Conservation (phyloP, 2,113 vertebrate species). For the Apus apus region DNA sequence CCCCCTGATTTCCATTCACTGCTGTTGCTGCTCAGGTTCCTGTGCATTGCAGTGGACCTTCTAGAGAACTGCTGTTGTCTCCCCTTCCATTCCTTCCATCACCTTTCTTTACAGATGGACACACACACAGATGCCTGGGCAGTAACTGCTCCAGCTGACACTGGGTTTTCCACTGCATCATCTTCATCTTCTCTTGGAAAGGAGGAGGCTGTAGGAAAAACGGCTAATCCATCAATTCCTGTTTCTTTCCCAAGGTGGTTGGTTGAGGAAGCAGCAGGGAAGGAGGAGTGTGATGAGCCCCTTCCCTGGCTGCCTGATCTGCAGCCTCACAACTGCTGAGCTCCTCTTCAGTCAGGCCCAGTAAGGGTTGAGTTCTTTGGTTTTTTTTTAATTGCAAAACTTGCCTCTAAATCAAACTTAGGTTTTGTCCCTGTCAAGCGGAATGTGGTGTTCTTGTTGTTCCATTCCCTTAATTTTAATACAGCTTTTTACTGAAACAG, state of each 20-base stretch:
- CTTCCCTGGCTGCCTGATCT: background rate
- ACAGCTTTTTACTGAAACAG: background rate
- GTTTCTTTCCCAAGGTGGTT: background rate
- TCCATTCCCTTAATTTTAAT: background rate
- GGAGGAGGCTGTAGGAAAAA: background rate
- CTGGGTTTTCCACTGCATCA: background rate
- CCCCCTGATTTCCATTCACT: background rate
- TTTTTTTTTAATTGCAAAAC: background rate
- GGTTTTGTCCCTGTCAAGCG: background rate
- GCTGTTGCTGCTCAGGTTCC: background rate
- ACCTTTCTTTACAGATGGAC: background rate
- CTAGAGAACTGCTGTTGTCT: background rate
- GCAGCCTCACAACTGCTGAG: slow-evolving; percentile 51
- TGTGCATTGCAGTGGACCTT: background rate
- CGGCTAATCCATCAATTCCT: background rate
- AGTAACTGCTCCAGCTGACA: background rate
- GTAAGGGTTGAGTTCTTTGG: background rate
- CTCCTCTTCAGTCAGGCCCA: background rate
- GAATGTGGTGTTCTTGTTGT: background rate
- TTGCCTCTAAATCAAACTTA: background rate
- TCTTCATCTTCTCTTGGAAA: background rate
- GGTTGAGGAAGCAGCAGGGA: background rate
- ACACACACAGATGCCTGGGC: background rate
- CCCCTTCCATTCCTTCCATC: background rate
- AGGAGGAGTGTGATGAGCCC: background rate